Conservation (phyloP, 2,797 vertebrate species). For the Megalops cyprinoides region DNA sequence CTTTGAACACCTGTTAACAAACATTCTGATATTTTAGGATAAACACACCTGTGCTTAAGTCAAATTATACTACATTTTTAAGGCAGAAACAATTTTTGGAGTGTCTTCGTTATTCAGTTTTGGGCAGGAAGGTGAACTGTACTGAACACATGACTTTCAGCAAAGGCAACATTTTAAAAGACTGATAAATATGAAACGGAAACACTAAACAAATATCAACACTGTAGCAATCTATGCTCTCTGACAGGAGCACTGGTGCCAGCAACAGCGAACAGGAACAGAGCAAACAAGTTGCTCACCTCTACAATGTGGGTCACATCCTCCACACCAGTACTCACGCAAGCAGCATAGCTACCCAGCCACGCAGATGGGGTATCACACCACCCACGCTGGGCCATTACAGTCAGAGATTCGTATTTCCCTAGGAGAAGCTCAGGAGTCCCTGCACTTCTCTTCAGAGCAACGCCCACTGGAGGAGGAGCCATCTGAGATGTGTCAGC, state of each 20-base stretch:
- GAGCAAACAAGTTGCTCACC: not conserved
- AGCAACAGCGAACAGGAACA: not conserved
- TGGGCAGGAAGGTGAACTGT: constrained; percentile 8
- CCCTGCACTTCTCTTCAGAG: not conserved
- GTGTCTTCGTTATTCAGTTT: not conserved
- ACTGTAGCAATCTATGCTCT: not conserved
- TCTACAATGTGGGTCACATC: not conserved
- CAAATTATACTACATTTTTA: too few relatives aligned
- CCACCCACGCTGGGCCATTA: not conserved
- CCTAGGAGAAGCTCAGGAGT: not conserved
- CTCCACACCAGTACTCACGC: not conserved
- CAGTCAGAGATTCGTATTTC: not conserved
- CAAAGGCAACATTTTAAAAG: constrained; percentile 1
- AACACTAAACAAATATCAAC: not conserved
- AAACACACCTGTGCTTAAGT: too few relatives aligned
- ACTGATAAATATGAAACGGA: not conserved
- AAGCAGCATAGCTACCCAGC: not conserved
- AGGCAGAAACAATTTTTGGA: too few relatives aligned
- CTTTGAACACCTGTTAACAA: too few relatives aligned
- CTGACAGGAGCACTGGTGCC: not conserved
- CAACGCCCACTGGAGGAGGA: not conserved
- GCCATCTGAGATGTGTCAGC: not conserved
- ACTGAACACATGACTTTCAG: constrained; percentile 11
- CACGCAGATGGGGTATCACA: not conserved
- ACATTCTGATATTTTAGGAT: too few relatives aligned